Evolutionary conservation across 1,140 invertebrate genomes (phyloP).

Genomic region (Limonius californicus): DNA sequence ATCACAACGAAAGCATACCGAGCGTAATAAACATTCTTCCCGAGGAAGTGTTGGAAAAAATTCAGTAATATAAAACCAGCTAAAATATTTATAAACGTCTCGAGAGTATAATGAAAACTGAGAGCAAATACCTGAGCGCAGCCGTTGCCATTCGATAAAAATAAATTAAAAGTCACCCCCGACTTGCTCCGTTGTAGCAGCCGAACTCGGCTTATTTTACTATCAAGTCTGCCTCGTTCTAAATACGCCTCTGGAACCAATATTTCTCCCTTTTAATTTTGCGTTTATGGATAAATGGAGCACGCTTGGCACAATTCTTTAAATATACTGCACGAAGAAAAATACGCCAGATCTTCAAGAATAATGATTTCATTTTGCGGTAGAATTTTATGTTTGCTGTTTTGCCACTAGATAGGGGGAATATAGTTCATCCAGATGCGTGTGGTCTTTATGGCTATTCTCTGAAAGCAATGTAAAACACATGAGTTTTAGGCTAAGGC

Average conservation of each 20-base stretch:
- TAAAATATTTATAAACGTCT: slow-evolving; percentile 16
- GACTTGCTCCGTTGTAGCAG: not conserved
- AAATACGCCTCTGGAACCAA: too few species aligned
- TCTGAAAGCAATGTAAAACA: slow-evolving; percentile 8
- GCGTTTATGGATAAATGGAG: too few species aligned
- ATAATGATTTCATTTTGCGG: too few species aligned
- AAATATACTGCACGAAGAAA: too few species aligned
- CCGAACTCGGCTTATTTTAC: slow-evolving; percentile 15
- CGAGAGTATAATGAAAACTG: slow-evolving; percentile 12
- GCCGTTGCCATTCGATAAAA: slow-evolving; percentile 21
- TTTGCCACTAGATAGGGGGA: too few species aligned
- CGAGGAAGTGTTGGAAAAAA: not conserved
- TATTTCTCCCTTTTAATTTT: too few species aligned
- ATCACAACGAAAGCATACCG: too few species aligned
- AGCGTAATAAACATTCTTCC: not conserved
- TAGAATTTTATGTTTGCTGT: too few species aligned
- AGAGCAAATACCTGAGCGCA: slow-evolving; percentile 11
- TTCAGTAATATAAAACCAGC: not conserved
- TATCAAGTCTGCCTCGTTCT: not conserved
- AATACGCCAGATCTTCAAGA: too few species aligned
- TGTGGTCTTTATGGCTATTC: slow-evolving; percentile 1
- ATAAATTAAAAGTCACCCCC: slow-evolving; percentile 30
- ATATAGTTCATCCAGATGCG: slow-evolving; percentile 2
- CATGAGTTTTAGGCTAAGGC: slow-evolving; percentile 2
- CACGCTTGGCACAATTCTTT: too few species aligned